These are phyloP conservation scores for Acrobasis repandana DNA, from an alignment of 2,888 invertebrate species.

Conservation along the genomic window DNA sequence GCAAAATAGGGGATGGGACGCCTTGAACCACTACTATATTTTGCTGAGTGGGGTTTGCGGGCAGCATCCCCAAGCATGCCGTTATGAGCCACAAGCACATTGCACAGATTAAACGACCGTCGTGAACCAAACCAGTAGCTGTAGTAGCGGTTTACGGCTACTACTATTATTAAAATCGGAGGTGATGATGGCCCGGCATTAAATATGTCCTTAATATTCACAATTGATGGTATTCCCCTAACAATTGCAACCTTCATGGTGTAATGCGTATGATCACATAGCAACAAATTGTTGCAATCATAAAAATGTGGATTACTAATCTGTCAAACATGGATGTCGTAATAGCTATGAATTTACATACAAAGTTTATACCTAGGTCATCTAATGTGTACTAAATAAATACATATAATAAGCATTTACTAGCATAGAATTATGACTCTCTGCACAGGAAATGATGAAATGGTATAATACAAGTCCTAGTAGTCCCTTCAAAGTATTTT, in stretches of 20 bases:
- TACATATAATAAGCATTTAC: too few species aligned
- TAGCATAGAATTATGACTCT: too few species aligned
- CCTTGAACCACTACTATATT: conserved; percentile 58
- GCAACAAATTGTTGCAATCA: conserved; percentile 79
- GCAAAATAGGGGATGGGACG: conserved; percentile 66
- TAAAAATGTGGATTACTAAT: conserved; percentile 70
- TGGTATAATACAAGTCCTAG: too few species aligned
- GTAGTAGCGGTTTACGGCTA: conserved; percentile 34
- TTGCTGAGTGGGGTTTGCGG: conserved; percentile 46
- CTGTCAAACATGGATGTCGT: conserved; percentile 52
- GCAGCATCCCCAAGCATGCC: conserved; percentile 72
- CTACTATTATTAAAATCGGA: conserved; percentile 45
- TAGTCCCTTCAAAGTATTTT: too few species aligned
- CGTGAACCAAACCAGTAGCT: conserved; percentile 19
- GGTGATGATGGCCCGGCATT: conserved; percentile 60
- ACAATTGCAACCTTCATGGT: conserved; percentile 79
- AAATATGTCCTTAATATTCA: conserved; percentile 67
- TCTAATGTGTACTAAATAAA: neutral
- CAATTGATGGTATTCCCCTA: conserved; percentile 74
- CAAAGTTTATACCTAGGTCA: neutral
- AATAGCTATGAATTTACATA: conserved; percentile 46
- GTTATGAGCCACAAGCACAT: conserved; percentile 80
- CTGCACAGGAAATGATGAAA: too few species aligned
- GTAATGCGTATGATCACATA: conserved; percentile 65
- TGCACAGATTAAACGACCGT: conserved; percentile 29